These are phyloP conservation scores for Turritopsis rubra DNA, from an alignment of 30 jellyfish, hydroid and myxozoan genomes.

Conservation along the genomic window DNA sequence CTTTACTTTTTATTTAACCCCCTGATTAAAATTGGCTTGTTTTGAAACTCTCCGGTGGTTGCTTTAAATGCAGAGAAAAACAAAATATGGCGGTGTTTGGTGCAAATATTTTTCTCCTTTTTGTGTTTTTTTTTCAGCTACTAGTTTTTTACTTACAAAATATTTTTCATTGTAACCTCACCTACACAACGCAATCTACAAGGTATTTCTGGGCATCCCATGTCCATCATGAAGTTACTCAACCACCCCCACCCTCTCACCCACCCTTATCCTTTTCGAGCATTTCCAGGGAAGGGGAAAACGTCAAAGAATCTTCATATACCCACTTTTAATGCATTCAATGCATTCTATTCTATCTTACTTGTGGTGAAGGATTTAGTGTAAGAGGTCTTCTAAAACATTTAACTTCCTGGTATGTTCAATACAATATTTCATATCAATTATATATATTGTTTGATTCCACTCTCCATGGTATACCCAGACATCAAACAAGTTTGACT, in stretches of 20 bases:
- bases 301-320: too few species aligned
- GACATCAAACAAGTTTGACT: not conserved
- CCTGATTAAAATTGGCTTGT: not conserved
- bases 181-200: too few species aligned
- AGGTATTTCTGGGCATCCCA: not conserved
- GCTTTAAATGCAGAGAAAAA: not conserved
- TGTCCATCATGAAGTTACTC: not conserved
- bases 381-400: too few species aligned
- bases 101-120: not conserved
- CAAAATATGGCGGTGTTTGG: not conserved
- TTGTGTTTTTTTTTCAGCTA: not conserved
- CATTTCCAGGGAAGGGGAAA: too few species aligned
- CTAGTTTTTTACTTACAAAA: not conserved
- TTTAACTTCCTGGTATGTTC: not conserved
- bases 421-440: not conserved
- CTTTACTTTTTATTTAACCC: not conserved
- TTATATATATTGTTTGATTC: not conserved
- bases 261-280: too few species aligned
- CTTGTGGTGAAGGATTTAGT: too few species aligned
- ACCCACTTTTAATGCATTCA: too few species aligned
- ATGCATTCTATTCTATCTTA: too few species aligned
- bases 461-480: too few species aligned
- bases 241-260: too few species aligned
- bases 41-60: not conserved
- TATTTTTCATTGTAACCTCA: too few species aligned